Evolutionary conservation across 2,113 vertebrate genomes (phyloP), one percentile per base, ranked within the genome.

Genomic region (Phyllostomus hastatus): DNA sequence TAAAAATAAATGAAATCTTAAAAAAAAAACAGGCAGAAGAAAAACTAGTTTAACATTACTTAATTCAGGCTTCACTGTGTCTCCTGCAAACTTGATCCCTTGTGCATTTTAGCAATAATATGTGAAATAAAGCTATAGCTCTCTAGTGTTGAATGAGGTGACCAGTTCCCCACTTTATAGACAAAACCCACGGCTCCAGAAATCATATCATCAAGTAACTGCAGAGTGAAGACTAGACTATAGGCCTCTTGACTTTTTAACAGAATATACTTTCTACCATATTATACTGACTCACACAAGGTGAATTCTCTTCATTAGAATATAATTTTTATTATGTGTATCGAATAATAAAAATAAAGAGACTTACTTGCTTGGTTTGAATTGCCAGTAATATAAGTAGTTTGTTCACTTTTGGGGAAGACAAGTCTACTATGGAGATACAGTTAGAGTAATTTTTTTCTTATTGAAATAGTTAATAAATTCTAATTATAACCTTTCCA

Each of bases 281-380:
- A 20, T 92, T 57, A 91, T 5, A 81, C 43, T 95, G 69, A 90
- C 46, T 95, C 75, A 57, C 59, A 64, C 48, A 69, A 75, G 9
- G 33, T 95, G 59, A 86, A 73, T 43, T 95, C 83, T 88, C 85
- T 91, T 61, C 54, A 52, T 66, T 94, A 82, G 46, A 94, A 54
- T 91, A 64, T 75, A 41, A 28, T 80, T 93, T 91, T 76, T 35
- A 46, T 78, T 96, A 48, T 41, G n/a, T 50, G 5, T 94, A 76
- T 50, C 88, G 33, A 96, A 89, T 80, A 93, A 75, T 86, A 83
- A 89, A 94, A 95, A 91, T 79, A 86, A 89, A 73, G 24, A 46
- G 17, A 93, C 61, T 84, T 54, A 43, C 31, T 86, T 91, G 3
- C 19, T 90, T 91, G 17, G n/a, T 95, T 95, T 92, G 67, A 97